Evolutionary conservation across 2,113 vertebrate genomes (phyloP).

Genomic region (Pionites leucogaster): DNA sequence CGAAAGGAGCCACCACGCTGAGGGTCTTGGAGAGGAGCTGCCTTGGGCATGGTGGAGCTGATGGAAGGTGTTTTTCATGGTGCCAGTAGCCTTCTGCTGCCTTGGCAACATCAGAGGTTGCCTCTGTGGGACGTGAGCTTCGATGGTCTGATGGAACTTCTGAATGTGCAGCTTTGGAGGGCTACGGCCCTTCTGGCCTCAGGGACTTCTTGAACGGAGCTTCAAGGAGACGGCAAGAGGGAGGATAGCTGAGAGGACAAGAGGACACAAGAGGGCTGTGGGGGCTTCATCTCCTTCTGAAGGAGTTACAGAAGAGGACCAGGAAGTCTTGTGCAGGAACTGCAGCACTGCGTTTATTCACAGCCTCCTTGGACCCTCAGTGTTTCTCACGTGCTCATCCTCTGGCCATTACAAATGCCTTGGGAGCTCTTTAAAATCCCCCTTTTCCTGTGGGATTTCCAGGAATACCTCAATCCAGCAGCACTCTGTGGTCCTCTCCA

Average conservation of each 20-base stretch:
- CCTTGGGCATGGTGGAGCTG: background rate
- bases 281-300: background rate
- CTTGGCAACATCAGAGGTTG: background rate
- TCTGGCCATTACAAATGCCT: background rate
- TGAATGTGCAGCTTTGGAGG: background rate
- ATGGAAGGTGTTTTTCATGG: background rate
- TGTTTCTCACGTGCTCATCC: background rate
- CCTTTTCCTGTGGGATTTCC: background rate
- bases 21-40: background rate
- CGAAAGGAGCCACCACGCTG: fast-evolving
- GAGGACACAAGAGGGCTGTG: background rate
- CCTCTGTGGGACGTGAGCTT: background rate
- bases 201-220: background rate
- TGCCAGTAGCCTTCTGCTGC: background rate
- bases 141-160: fast-evolving
- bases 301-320: background rate
- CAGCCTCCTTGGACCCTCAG: background rate
- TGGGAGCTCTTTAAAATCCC: background rate
- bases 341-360: background rate
- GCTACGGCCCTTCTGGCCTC: background rate
- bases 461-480: background rate
- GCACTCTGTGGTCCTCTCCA: background rate
- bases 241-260: background rate
- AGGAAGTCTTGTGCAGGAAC: background rate
- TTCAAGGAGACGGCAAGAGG: background rate